Evolutionary conservation across 2,113 vertebrate genomes (phyloP).

Genomic region (Conger conger): DNA sequence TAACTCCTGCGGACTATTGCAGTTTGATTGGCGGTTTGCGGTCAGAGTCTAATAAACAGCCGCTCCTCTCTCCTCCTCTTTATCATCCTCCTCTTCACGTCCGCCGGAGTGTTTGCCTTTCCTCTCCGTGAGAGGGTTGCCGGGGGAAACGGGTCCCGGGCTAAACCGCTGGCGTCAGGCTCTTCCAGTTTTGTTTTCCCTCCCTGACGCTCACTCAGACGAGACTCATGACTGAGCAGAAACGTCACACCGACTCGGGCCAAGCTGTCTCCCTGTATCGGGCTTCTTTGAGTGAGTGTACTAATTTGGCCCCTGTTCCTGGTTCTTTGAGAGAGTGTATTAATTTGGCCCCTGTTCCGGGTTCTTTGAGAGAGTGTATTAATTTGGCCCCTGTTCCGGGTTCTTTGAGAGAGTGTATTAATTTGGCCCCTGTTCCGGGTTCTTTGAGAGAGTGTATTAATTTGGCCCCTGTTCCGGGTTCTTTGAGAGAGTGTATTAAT

Average conservation of each 20-base stretch:
- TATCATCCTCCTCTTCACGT: neutral
- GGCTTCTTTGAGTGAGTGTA: too few species aligned
- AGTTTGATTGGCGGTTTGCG: neutral
- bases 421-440: neutral
- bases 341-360: neutral
- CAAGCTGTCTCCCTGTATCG: neutral
- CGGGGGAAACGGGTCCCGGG: neutral
- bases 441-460: neutral
- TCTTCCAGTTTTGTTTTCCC: neutral
- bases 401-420: too few species aligned
- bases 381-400: neutral
- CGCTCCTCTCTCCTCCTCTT: neutral
- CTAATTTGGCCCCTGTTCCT: neutral
- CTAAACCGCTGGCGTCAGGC: slow-evolving; percentile 9
- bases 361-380: too few species aligned
- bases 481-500: neutral
- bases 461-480: neutral
- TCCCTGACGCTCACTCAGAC: neutral
- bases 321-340: neutral
- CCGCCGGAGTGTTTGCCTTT: neutral
- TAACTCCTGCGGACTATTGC: neutral
- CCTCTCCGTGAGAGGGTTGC: neutral
- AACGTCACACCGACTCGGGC: too few species aligned
- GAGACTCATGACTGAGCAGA: too few species aligned
- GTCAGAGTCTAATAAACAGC: neutral